Evolutionary conservation across 2,113 vertebrate genomes (phyloP), one percentile per base, ranked within the genome.

Genomic region (Aptenodytes patagonicus): DNA sequence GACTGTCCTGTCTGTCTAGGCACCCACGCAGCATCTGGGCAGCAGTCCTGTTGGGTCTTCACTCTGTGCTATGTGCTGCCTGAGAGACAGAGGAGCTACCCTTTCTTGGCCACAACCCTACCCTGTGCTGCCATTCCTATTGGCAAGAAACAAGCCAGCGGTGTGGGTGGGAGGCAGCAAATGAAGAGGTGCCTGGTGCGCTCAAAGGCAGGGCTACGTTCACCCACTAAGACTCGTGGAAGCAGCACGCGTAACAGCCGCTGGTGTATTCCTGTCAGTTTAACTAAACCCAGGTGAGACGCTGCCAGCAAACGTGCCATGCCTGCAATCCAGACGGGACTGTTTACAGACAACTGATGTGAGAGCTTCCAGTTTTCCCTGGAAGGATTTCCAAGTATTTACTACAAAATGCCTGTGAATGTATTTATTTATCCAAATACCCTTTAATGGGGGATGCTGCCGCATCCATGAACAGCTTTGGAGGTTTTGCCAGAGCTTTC

Each of bases 401-500:
- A 60, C 52, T 70, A 55, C 25, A 85, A 86, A 90, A 86, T 57
- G 44, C 11, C 68, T 64, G 44, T 40, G 34, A 51, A 66, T 29
- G 25, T 60, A 55, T 68, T 93, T 70, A 75, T 68, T 90, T 83
- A 40, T 71, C 69, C 57, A 76, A 76, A 72, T 82, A 60, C 7
- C 40, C 55, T 58, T 66, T 68, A 24, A 69, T 15, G 19, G 38
- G 32, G 31, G 66, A 42, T 60, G 40, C 75, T 93, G 64, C 60
- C 0, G 0, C 69, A 65, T 66, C 58, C 1, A 0, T 73, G 76
- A 83, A 52, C 49, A 58, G 71, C 17, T 80, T 2, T 54, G 86
- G 65, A 83, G 64, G 28, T 49, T 68, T 89, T 92, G 46, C 80
- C 75, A 92, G 85, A 60, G 62, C 51, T 51, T 95, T 95, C 55